Conservation (phyloP, 92 coral and sea anemone species). For the Porites lobata region DNA sequence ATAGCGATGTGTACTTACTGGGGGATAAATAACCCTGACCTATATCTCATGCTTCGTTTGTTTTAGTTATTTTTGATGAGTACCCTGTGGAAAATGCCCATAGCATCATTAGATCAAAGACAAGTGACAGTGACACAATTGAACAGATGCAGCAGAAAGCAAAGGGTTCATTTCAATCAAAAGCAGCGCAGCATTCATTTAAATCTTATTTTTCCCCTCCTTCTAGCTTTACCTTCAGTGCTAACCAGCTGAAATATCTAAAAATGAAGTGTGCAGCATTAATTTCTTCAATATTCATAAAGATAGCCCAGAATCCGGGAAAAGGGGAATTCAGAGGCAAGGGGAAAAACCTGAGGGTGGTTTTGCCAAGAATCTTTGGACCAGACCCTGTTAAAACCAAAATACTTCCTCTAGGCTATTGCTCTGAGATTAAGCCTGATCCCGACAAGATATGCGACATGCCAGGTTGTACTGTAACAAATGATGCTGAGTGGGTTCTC, state of each 20-base stretch:
- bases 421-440: not conserved
- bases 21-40: slow-evolving; percentile 23
- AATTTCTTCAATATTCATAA: not conserved
- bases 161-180: slow-evolving; percentile 31
- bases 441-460: slow-evolving; percentile 20
- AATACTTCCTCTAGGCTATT: slow-evolving; percentile 44
- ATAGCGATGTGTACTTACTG: slow-evolving; percentile 23
- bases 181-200: not conserved
- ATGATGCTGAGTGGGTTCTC: slow-evolving; percentile 8
- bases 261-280: slow-evolving; percentile 36
- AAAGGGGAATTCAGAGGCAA: not conserved
- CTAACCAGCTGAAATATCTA: not conserved
- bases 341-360: slow-evolving; percentile 12
- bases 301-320: slow-evolving; percentile 18
- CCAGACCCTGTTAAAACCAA: slow-evolving; percentile 11
- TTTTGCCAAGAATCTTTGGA: slow-evolving; percentile 39
- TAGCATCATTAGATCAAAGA: slow-evolving; percentile 36
- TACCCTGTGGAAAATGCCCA: slow-evolving; percentile 42
- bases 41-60: not conserved
- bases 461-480: not conserved
- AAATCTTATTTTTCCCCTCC: slow-evolving; percentile 4
- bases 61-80: not conserved
- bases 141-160: slow-evolving; percentile 30
- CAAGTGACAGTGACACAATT: slow-evolving; percentile 42
- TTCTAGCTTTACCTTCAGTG: not conserved